A percentile compares a stretch with the other conserved stretches of the same genome.
These are phyloP conservation scores for Cheilosia scutellata DNA, from an alignment of 2,888 invertebrate species.

Conservation along the genomic window DNA sequence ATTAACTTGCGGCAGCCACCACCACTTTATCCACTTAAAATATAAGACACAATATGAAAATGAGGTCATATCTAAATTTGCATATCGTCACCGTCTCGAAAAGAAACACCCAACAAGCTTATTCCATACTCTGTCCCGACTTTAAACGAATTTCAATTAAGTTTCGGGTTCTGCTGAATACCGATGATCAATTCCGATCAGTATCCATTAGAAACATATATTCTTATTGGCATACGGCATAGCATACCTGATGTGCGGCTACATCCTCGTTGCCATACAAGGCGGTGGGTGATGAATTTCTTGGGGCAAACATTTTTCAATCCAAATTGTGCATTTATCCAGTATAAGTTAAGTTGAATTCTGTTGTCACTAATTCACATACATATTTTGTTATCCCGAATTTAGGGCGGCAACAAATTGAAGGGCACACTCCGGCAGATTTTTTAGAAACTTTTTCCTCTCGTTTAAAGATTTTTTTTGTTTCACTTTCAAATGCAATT, in stretches of 20 bases:
- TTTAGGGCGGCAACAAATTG: background rate
- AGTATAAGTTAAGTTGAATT: background rate
- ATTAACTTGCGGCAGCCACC: constrained; percentile 36
- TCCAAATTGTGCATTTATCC: constrained; percentile 38
- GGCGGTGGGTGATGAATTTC: constrained; percentile 84
- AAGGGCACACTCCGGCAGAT: constrained; percentile 15
- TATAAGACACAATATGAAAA: constrained; percentile 26
- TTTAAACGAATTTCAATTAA: constrained; percentile 45
- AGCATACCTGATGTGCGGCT: constrained; percentile 84
- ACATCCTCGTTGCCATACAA: constrained; percentile 83
- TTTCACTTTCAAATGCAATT: constrained; percentile 65
- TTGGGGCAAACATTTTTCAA: constrained; percentile 83
- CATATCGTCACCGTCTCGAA: constrained; percentile 60
- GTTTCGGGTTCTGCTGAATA: constrained; percentile 4
- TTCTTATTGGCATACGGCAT: constrained; percentile 56
- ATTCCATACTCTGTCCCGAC: constrained; percentile 18
- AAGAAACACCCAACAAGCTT: constrained; percentile 6
- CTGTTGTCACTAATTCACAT: constrained; percentile 26
- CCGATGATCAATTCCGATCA: constrained; percentile 22
- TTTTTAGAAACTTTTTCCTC: constrained; percentile 3
- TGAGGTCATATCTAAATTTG: constrained; percentile 71
- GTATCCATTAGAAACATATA: constrained; percentile 27
- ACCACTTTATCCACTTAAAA: constrained; percentile 49
- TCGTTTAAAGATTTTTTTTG: background rate
- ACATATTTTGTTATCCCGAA: background rate